phyloP scores from a whole-genome alignment of 2,888 invertebrate genomes.

The Tethea ocularis region DNA sequence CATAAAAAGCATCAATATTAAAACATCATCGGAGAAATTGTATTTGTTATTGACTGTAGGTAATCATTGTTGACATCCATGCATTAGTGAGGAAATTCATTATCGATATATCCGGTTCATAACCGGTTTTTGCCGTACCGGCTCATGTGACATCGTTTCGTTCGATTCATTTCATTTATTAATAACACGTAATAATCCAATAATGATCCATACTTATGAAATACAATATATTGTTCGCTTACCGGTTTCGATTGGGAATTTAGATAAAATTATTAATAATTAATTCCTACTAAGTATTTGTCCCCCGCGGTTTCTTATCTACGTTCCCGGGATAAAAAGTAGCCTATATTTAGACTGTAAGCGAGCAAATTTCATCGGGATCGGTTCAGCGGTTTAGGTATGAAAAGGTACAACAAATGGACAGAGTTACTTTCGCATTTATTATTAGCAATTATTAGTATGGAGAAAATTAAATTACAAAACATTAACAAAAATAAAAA shows the following conservation, averaged over 20 bases:
- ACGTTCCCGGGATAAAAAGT: too few relatives aligned
- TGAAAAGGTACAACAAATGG: too few relatives aligned
- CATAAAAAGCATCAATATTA: too few relatives aligned
- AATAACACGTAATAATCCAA: constrained; percentile 5
- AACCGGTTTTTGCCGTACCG: constrained; percentile 1
- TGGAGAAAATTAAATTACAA: too few relatives aligned
- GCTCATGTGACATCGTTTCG: background rate
- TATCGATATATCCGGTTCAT: constrained; percentile 5
- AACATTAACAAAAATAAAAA: too few relatives aligned
- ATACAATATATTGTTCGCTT: too few relatives aligned
- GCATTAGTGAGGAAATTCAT: constrained; percentile 8
- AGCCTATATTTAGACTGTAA: too few relatives aligned
- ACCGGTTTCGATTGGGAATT: background rate
- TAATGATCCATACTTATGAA: background rate
- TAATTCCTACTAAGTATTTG: background rate
- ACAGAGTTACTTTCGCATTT: too few relatives aligned
- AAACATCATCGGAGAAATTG: background rate
- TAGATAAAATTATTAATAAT: background rate
- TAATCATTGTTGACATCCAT: background rate
- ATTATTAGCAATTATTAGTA: too few relatives aligned
- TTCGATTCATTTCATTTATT: constrained; percentile 1
- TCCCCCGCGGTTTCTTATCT: too few relatives aligned
- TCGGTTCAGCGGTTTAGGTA: too few relatives aligned
- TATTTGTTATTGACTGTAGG: background rate
- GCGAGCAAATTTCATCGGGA: too few relatives aligned